A percentile compares a stretch with the other conserved stretches of the same genome.
Evolutionary conservation across 2,888 invertebrate species (phyloP).

Genomic region (Amaurobius ferox): DNA sequence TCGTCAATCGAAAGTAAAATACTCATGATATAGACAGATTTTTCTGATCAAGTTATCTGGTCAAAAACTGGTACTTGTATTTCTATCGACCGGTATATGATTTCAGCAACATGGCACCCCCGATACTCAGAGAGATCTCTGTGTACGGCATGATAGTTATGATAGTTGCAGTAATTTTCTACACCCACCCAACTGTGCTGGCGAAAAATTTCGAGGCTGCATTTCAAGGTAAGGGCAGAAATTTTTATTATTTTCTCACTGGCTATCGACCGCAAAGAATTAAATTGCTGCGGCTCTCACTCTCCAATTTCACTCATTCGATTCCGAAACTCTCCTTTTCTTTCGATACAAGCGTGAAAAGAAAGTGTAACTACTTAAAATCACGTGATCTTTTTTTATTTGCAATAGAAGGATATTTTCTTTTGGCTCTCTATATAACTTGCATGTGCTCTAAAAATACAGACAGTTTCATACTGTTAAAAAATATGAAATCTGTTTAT

Average conservation of each 20-base stretch:
- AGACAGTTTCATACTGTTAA: too few species aligned
- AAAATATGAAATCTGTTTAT: too few species aligned
- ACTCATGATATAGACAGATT: not conserved
- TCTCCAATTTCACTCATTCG: too few species aligned
- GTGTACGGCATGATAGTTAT: slow-evolving; percentile 40
- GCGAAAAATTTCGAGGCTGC: slow-evolving; percentile 67
- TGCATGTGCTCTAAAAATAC: too few species aligned
- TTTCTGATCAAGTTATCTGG: not conserved
- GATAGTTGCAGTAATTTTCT: slow-evolving; percentile 30
- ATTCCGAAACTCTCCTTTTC: too few species aligned
- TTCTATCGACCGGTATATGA: slow-evolving; percentile 52
- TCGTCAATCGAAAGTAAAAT: not conserved
- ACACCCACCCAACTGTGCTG: slow-evolving; percentile 2
- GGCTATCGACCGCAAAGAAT: not conserved
- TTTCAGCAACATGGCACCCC: slow-evolving; percentile 60
- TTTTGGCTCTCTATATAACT: too few species aligned
- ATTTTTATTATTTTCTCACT: not conserved
- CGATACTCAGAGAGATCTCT: slow-evolving; percentile 52
- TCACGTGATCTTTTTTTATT: too few species aligned
- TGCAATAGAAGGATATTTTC: too few species aligned
- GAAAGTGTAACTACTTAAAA: too few species aligned
- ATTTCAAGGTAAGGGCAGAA: slow-evolving; percentile 55
- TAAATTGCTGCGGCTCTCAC: not conserved
- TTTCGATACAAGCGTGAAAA: too few species aligned
- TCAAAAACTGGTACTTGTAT: not conserved